Conservation (phyloP, 2,888 invertebrate genomes). For the Schrankia costaestrigalis region DNA sequence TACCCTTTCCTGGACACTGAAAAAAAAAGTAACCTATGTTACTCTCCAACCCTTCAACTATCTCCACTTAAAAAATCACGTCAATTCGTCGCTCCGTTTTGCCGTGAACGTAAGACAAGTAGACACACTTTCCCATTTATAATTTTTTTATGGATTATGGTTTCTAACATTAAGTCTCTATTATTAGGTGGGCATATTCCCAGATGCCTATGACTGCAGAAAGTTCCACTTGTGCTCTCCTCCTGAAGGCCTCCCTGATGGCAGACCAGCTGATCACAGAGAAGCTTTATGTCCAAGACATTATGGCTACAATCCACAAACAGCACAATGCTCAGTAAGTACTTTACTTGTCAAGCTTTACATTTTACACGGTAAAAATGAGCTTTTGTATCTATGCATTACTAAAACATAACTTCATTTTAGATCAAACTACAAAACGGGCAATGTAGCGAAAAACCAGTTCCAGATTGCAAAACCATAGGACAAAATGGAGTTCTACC, state of each 20-base stretch:
- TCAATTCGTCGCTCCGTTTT: too few species aligned
- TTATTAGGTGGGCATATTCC: constrained; percentile 67
- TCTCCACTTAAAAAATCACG: too few species aligned
- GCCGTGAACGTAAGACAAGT: too few species aligned
- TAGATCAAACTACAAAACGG: constrained; percentile 58
- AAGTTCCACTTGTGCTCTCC: constrained; percentile 74
- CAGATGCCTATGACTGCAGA: constrained; percentile 67
- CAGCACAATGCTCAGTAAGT: constrained; percentile 70
- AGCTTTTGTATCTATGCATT: neutral
- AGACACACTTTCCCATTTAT: too few species aligned
- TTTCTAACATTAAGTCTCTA: neutral
- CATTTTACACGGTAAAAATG: neutral
- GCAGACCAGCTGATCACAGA: constrained; percentile 64
- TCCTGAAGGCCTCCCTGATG: constrained; percentile 55
- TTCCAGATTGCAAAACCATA: constrained; percentile 52
- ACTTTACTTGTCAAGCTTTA: too few species aligned
- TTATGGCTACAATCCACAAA: constrained; percentile 63
- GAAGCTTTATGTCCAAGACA: constrained; percentile 63
- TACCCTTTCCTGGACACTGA: too few species aligned
- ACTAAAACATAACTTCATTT: constrained; percentile 3
- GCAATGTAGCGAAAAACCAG: constrained; percentile 55
- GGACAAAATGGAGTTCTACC: constrained; percentile 56
- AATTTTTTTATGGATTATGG: too few species aligned
- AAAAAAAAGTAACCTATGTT: too few species aligned
- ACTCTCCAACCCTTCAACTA: too few species aligned